Evolutionary conservation across 2,888 invertebrate genomes (phyloP).

Genomic region (Agriopis aurantiaria): DNA sequence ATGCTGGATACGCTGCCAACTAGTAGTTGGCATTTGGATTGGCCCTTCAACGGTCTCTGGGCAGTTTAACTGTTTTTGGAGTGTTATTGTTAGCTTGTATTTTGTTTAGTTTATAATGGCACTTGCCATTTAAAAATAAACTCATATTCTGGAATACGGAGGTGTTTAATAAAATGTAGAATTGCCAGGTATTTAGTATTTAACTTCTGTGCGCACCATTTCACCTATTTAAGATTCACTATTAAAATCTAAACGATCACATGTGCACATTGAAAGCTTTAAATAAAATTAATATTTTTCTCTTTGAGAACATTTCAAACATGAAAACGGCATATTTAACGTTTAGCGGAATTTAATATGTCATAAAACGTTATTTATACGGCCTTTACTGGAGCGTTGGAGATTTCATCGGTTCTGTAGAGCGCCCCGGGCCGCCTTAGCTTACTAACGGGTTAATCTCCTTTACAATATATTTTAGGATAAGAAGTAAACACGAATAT

Average conservation of each 20-base stretch:
- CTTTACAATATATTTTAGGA: conserved; percentile 53
- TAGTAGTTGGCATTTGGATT: too few species aligned
- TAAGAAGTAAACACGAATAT: conserved; percentile 39
- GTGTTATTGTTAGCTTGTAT: too few species aligned
- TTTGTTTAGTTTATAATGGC: too few species aligned
- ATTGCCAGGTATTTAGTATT: conserved; percentile 9
- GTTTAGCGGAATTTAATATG: conserved; percentile 80
- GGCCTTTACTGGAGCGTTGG: conserved; percentile 67
- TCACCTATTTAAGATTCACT: conserved; percentile 25
- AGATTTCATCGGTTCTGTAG: conserved; percentile 65
- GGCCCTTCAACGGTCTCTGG: too few species aligned
- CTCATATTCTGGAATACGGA: background rate
- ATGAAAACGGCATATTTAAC: conserved; percentile 78
- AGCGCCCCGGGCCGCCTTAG: conserved; percentile 48
- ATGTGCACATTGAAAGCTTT: conserved; percentile 32
- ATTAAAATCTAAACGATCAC: conserved; percentile 29
- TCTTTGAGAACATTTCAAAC: conserved; percentile 66
- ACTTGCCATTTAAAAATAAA: too few species aligned
- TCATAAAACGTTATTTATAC: conserved; percentile 81
- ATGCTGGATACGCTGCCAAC: too few species aligned
- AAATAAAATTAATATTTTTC: conserved; percentile 63
- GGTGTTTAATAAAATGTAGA: conserved; percentile 10
- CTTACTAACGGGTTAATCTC: conserved; percentile 60
- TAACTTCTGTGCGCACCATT: conserved; percentile 8
- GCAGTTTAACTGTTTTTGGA: too few species aligned